Conservation (phyloP, 1,140 invertebrate genomes). For the Cyclargus thomasi region DNA sequence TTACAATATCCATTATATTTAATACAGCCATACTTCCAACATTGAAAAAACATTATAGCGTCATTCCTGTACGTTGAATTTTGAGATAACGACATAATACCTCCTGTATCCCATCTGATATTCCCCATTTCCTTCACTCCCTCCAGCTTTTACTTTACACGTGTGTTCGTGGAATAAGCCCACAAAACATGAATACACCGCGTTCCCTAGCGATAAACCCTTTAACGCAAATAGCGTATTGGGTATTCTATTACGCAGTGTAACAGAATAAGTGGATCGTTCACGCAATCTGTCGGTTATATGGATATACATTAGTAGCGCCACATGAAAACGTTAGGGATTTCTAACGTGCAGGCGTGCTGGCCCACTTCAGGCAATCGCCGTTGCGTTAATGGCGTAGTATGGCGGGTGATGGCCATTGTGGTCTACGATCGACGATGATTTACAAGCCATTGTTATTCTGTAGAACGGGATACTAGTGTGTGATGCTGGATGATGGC, state of each 20-base stretch:
- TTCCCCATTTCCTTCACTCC: not conserved
- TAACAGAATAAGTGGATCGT: slow-evolving; percentile 27
- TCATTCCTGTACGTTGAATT: not conserved
- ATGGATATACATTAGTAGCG: slow-evolving; percentile 35
- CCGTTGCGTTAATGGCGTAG: too few relatives aligned
- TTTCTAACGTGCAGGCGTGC: too few relatives aligned
- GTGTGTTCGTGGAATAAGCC: slow-evolving; percentile 3
- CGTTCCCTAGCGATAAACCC: slow-evolving; percentile 47
- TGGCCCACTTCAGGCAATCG: too few relatives aligned
- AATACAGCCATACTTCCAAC: not conserved
- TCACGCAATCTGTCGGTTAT: slow-evolving; percentile 29
- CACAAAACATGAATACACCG: slow-evolving; percentile 32
- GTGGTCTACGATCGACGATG: too few relatives aligned
- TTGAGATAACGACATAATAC: slow-evolving; percentile 4
- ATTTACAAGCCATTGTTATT: too few relatives aligned
- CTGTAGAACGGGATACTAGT: too few relatives aligned
- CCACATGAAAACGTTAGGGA: not conserved
- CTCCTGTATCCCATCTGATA: not conserved
- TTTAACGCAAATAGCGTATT: slow-evolving; percentile 55
- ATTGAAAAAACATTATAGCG: not conserved
- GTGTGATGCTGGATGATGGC: too few relatives aligned
- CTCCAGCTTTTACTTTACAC: not conserved
- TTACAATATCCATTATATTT: not conserved
- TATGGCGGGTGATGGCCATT: too few relatives aligned
- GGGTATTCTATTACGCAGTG: slow-evolving; percentile 39